Percentiles rank a stretch among this genome's conserved stretches.
Evolutionary conservation across 2,888 invertebrate genomes (phyloP).

Genomic region (Dioctria linearis): DNA sequence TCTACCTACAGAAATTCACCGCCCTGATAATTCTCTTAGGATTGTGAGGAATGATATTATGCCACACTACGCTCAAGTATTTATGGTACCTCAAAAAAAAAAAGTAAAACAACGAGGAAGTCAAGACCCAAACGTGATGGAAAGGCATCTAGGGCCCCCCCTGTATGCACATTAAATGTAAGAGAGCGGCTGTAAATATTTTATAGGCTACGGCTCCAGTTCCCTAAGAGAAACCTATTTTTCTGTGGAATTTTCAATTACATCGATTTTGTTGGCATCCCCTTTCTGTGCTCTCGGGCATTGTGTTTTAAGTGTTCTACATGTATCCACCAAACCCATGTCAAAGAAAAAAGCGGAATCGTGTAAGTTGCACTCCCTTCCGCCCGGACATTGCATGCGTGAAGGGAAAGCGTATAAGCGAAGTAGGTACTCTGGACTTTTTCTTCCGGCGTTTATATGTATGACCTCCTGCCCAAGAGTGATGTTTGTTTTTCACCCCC

Average conservation of each 20-base stretch:
- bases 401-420: too few relatives aligned
- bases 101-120: background rate
- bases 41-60: constrained; percentile 4
- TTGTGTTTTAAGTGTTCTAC: background rate
- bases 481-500: too few relatives aligned
- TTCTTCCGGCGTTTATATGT: constrained; percentile 22
- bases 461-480: constrained; percentile 29
- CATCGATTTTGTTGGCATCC: constrained; percentile 49
- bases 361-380: too few relatives aligned
- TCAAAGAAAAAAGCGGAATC: constrained; percentile 3
- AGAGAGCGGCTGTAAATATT: constrained; percentile 31
- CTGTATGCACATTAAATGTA: constrained; percentile 17
- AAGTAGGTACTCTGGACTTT: constrained; percentile 34
- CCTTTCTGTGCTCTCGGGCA: background rate
- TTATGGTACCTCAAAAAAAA: constrained; percentile 18
- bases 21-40: background rate
- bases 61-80: constrained; percentile 28
- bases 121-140: constrained; percentile 24
- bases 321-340: background rate
- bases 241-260: constrained; percentile 44
- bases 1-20: too few relatives aligned
- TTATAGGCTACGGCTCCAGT: constrained; percentile 44
- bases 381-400: too few relatives aligned
- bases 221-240: constrained; percentile 25
- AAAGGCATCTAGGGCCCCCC: constrained; percentile 7